Percentiles rank a stretch among this genome's conserved stretches.
phyloP scores from a whole-genome alignment of 2,113 vertebrate genomes.

The Hydropotes inermis region DNA sequence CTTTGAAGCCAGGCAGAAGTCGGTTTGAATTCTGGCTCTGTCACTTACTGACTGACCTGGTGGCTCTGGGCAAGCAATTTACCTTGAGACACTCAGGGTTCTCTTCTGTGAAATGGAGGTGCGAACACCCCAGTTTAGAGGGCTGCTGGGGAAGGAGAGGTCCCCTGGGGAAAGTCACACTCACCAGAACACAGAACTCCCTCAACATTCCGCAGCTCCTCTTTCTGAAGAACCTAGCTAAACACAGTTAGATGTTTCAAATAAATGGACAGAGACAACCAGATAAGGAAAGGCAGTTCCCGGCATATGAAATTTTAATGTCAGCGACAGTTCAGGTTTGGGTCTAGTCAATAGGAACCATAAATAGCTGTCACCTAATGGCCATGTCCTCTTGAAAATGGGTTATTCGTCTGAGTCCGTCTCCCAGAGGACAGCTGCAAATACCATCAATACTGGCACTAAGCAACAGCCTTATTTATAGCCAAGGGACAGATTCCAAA shows the following conservation, averaged over 20 bases:
- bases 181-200: background rate
- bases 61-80: background rate
- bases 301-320: constrained; percentile 70
- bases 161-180: background rate
- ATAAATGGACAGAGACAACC: constrained; percentile 56
- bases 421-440: constrained; percentile 74
- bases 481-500: constrained; percentile 69
- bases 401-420: constrained; percentile 70
- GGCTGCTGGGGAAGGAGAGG: background rate
- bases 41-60: background rate
- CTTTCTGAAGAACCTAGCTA: constrained; percentile 10
- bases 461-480: constrained; percentile 75
- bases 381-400: constrained; percentile 69
- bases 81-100: background rate
- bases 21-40: constrained; percentile 5
- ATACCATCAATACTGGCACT: constrained; percentile 69
- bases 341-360: constrained; percentile 58
- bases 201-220: background rate
- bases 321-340: constrained; percentile 65
- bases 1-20: constrained; percentile 49
- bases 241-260: constrained; percentile 28
- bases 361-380: constrained; percentile 75
- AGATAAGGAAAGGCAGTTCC: constrained; percentile 11
- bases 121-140: background rate
- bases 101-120: background rate